Evolutionary conservation across 2,888 invertebrate genomes (phyloP), one percentile per base, ranked within the genome.

Genomic region (Rhamphomyia laevipes): DNA sequence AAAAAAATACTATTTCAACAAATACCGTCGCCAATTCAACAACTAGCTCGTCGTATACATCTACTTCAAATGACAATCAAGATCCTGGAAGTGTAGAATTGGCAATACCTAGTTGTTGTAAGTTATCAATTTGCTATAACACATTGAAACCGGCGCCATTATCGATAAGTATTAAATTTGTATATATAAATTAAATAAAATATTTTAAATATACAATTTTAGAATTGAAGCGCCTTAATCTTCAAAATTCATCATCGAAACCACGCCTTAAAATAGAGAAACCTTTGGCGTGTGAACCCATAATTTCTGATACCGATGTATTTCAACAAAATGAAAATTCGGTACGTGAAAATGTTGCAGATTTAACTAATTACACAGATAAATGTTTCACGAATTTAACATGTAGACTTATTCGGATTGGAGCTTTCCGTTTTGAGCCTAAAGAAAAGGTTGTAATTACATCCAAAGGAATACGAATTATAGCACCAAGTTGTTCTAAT

Each of bases 361-460:
- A 75, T 57, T 61, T 76, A 16, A 64, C 68, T 35, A 75, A 75
- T 52, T 48, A 57, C 12, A 18, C 55, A 33, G 66, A 75, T 56
- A 72, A 73, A 43, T 62, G 75, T 45, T 73, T 73, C 47, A 77
- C 78, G n/a, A 68, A 76, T 43, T 62, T 87, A 12, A 69, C 73
- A 16, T 90, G 90, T 66, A 77, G 86, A 56, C 84, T 86, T 17
- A 80, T 92, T 49, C 76, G 91, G 55, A 83, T 93, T 64, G 92
- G 93, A 37, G 86, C 89, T 15, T 86, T 88, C 65, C 82, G 84
- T 72, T 86, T 83, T 62, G 76, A 80, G 56, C 84, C 88, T 23
- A 76, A 75, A 52, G 84, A 86, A 64, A 78, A 80, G 68, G 83
- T 76, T 44, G 71, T 67, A 58, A 74, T 79, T 64, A 76, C 79